These are phyloP conservation scores for Lithodes maja DNA, from an alignment of 2,888 invertebrate species.

Conservation along the genomic window DNA sequence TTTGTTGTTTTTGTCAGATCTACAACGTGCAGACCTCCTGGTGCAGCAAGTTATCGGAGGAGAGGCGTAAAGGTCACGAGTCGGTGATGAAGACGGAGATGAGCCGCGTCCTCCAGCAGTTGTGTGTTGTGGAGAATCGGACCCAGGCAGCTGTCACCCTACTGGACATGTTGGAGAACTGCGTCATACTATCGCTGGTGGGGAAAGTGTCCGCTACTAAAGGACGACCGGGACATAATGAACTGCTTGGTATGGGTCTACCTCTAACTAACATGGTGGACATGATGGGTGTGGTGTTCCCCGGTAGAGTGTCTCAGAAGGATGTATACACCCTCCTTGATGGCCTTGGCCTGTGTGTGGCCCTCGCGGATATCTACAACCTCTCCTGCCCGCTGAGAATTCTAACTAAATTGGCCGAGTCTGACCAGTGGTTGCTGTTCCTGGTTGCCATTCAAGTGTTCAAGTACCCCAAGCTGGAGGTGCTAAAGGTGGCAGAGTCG, in stretches of 20 bases:
- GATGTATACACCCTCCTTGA: slow-evolving; percentile 39
- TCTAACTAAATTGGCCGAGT: slow-evolving; percentile 40
- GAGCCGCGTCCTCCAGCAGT: slow-evolving; percentile 40
- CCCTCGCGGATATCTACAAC: slow-evolving; percentile 39
- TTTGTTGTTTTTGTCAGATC: slow-evolving; percentile 11
- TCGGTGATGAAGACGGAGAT: slow-evolving; percentile 33
- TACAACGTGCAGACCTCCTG: slow-evolving; percentile 15
- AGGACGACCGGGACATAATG: background rate
- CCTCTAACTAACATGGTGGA: slow-evolving; percentile 31
- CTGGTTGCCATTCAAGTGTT: slow-evolving; percentile 50
- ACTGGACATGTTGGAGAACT: slow-evolving; percentile 54
- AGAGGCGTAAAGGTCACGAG: slow-evolving; percentile 49
- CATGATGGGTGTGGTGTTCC: slow-evolving; percentile 17
- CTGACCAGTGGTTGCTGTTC: slow-evolving; percentile 59
- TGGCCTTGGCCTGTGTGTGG: slow-evolving; percentile 53
- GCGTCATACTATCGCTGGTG: slow-evolving; percentile 38
- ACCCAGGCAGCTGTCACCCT: slow-evolving; percentile 36
- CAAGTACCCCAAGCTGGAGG: slow-evolving; percentile 47
- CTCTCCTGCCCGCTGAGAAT: slow-evolving; percentile 50
- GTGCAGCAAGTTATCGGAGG: slow-evolving; percentile 34
- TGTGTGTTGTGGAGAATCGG: slow-evolving; percentile 35
- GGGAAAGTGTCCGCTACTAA: background rate
- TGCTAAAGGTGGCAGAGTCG: slow-evolving; percentile 43
- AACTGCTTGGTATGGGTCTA: slow-evolving; percentile 16
- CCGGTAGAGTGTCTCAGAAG: slow-evolving; percentile 8